phyloP scores from a whole-genome alignment of 2,888 invertebrate genomes.

The Oxystoma pomonae region DNA sequence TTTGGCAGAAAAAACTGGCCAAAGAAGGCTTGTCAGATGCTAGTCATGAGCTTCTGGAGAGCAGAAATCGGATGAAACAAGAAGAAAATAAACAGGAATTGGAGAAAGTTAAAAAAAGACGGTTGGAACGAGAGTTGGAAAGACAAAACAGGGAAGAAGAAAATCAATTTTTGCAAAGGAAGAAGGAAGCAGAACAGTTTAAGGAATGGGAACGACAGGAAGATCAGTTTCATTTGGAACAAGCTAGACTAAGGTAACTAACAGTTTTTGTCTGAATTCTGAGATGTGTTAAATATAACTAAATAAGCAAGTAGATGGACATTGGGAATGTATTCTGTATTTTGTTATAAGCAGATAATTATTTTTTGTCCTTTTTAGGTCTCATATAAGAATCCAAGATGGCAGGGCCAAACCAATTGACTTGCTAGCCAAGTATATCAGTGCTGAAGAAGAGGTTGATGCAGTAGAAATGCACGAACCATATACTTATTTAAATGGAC shows the following conservation, averaged over 20 bases:
- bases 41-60: constrained; percentile 75
- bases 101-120: constrained; percentile 90
- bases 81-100: constrained; percentile 88
- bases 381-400: constrained; percentile 85
- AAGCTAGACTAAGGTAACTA: constrained; percentile 65
- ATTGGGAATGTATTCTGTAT: no score
- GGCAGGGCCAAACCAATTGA: constrained; percentile 90
- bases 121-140: constrained; percentile 85
- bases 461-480: constrained; percentile 98
- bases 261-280: no score
- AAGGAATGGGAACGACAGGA: constrained; percentile 95
- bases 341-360: no score
- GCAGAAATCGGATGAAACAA: constrained; percentile 79
- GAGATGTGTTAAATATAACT: no score
- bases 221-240: constrained; percentile 95
- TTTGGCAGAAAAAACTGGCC: constrained; percentile 94
- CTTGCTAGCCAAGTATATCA: constrained; percentile 92
- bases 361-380: constrained; percentile 50
- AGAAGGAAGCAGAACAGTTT: constrained; percentile 86
- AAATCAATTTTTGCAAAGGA: constrained; percentile 77
- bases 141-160: constrained; percentile 78
- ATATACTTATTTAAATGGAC: constrained; percentile 88
- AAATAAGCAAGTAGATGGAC: no score
- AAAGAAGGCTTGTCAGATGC: constrained; percentile 84
- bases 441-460: constrained; percentile 80